Evolutionary conservation across 2,888 invertebrate species (phyloP).

Genomic region (Habroteleia sp.): DNA sequence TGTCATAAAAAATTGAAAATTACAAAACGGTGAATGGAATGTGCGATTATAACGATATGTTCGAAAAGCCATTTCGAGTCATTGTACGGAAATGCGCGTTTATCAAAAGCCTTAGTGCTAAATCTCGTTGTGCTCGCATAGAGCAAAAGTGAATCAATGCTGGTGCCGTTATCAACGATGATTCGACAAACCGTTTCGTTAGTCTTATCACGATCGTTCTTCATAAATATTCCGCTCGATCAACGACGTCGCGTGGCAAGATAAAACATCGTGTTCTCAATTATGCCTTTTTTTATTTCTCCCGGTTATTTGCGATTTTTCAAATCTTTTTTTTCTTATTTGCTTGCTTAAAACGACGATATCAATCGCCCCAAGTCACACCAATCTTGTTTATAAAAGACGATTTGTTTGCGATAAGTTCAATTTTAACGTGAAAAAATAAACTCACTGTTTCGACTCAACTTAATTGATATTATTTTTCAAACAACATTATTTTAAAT

Average conservation of each 20-base stretch:
- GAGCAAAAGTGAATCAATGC: constrained; percentile 53
- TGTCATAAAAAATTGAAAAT: constrained; percentile 55
- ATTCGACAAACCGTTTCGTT: constrained; percentile 62
- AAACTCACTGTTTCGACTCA: constrained; percentile 1
- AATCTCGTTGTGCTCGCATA: constrained; percentile 46
- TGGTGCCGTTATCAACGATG: constrained; percentile 58
- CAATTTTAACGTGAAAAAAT: constrained; percentile 30
- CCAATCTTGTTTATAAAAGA: constrained; percentile 16
- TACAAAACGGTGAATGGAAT: constrained; percentile 59
- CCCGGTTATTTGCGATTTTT: neutral
- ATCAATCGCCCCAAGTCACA: constrained; percentile 23
- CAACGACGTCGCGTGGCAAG: constrained; percentile 62
- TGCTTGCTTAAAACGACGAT: constrained; percentile 35
- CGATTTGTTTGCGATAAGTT: constrained; percentile 7
- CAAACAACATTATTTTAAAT: too few species aligned
- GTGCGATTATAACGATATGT: constrained; percentile 50
- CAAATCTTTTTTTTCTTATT: constrained; percentile 19
- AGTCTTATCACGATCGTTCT: constrained; percentile 62
- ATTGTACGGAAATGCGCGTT: constrained; percentile 53
- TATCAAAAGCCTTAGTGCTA: constrained; percentile 40
- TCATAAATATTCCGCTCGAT: constrained; percentile 61
- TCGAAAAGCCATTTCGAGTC: constrained; percentile 25
- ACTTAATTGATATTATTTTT: too few species aligned
- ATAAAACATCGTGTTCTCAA: constrained; percentile 61
- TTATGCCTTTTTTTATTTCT: constrained; percentile 40